phyloP scores from a whole-genome alignment of 2,113 vertebrate genomes.

The Sigmodon hispidus region DNA sequence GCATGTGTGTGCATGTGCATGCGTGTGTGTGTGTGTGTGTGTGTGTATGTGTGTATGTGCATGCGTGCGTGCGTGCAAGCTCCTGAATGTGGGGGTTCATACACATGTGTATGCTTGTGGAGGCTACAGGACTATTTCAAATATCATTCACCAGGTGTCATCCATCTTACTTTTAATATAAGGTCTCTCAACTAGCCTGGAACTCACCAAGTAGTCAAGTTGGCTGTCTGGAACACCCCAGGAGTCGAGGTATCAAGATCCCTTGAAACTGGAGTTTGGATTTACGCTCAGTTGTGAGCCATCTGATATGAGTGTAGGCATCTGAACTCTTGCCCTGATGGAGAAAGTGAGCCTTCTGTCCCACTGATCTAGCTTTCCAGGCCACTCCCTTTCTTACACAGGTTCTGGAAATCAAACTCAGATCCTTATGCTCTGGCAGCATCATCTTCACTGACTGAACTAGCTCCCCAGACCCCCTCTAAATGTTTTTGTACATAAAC shows the following conservation, averaged over 20 bases:
- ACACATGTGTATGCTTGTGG: neutral
- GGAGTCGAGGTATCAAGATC: neutral
- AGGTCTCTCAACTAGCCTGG: neutral
- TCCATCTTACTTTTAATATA: neutral
- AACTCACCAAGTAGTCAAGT: neutral
- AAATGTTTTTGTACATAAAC: neutral
- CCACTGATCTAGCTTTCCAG: neutral
- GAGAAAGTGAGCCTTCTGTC: no score
- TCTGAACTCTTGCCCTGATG: neutral
- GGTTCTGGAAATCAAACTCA: neutral
- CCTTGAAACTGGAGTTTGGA: neutral
- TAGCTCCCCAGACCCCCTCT: neutral
- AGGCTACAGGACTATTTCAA: neutral
- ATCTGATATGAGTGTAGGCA: neutral
- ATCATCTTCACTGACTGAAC: neutral
- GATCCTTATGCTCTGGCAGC: neutral
- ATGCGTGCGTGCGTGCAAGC: no score
- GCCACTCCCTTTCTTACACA: neutral
- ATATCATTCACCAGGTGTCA: neutral
- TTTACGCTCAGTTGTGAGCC: neutral
- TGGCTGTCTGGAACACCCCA: no score
- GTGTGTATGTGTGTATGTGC: neutral
- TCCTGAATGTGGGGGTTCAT: neutral
- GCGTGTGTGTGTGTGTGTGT: neutral
- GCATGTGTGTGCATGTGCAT: neutral